Conservation (phyloP, 1,140 invertebrate species). For the Diprion similis region DNA sequence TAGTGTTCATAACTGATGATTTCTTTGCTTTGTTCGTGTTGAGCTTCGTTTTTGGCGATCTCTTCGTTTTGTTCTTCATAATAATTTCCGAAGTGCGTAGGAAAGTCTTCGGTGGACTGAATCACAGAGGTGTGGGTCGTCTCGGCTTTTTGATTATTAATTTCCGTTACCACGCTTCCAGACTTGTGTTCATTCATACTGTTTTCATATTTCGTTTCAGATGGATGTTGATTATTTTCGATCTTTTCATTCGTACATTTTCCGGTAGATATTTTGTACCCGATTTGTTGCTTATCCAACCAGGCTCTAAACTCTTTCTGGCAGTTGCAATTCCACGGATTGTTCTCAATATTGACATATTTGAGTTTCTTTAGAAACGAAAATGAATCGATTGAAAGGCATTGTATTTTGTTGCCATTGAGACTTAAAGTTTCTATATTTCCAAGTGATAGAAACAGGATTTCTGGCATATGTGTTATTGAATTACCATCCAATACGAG, state of each 20-base stretch:
- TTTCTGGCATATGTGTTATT: constrained; percentile 35
- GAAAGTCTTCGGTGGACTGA: too few species aligned
- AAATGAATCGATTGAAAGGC: constrained; percentile 32
- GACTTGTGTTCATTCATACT: neutral
- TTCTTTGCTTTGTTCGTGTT: too few species aligned
- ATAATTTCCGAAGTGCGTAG: too few species aligned
- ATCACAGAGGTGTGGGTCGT: too few species aligned
- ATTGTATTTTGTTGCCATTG: constrained; percentile 33
- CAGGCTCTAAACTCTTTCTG: constrained; percentile 27
- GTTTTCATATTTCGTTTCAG: neutral
- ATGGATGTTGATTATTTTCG: neutral
- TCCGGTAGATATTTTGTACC: constrained; percentile 36
- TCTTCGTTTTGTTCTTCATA: too few species aligned
- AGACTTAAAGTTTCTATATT: constrained; percentile 35
- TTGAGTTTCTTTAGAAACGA: constrained; percentile 29
- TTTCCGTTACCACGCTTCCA: too few species aligned
- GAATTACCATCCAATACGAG: constrained; percentile 35
- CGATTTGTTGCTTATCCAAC: constrained; percentile 29
- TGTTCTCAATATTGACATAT: constrained; percentile 33
- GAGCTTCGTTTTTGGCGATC: too few species aligned
- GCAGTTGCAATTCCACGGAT: constrained; percentile 43
- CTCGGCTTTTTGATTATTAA: too few species aligned
- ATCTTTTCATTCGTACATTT: constrained; percentile 26
- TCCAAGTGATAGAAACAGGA: constrained; percentile 26
- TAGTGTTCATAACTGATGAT: too few species aligned